Evolutionary conservation across 2,797 vertebrate genomes (phyloP).

Genomic region (Malurus leucopterus): DNA sequence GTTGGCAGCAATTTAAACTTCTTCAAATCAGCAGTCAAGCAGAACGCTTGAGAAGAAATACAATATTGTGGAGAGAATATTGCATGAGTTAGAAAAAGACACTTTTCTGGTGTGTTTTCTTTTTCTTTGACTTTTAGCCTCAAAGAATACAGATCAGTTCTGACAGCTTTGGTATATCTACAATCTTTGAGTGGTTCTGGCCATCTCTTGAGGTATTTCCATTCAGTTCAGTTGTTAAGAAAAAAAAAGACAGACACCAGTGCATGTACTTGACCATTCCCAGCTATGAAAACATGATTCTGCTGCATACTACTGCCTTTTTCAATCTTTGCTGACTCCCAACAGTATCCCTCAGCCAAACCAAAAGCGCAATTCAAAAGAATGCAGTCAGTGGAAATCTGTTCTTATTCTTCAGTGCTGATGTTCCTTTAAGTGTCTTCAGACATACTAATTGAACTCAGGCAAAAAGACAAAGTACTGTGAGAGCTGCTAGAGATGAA

Average conservation of each 20-base stretch:
- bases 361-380: background rate
- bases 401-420: background rate
- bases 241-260: background rate
- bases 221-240: background rate
- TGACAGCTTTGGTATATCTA: background rate
- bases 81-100: background rate
- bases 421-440: background rate
- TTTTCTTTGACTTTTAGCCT: background rate
- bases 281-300: background rate
- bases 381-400: background rate
- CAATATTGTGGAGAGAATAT: background rate
- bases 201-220: background rate
- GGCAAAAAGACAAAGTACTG: background rate
- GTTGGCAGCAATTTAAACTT: background rate
- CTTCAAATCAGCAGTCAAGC: background rate
- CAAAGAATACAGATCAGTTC: background rate
- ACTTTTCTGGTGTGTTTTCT: background rate
- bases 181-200: background rate
- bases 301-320: background rate
- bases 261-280: background rate
- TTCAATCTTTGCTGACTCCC: background rate
- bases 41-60: background rate
- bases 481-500: background rate
- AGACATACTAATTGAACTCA: background rate
- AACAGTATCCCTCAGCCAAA: background rate